A percentile compares a stretch with the other conserved stretches of the same genome.
These are phyloP conservation scores for Carcinoscorpius rotundicauda DNA, from an alignment of 1,140 invertebrate genomes.

Conservation along the genomic window DNA sequence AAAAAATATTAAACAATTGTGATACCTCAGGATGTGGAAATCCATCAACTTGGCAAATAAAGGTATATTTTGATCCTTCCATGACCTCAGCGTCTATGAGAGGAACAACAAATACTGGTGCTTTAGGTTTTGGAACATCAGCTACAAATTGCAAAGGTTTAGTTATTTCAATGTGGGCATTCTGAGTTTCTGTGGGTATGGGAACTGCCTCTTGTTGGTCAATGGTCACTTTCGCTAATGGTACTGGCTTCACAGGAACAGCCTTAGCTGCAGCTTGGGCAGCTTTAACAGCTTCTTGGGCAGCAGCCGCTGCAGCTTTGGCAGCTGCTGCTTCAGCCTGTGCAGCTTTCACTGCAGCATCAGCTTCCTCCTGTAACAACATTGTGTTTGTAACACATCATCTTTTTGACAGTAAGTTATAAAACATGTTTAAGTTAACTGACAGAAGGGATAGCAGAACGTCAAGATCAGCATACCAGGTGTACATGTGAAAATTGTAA, in stretches of 20 bases:
- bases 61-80: conserved; percentile 63
- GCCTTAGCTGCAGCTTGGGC: conserved; percentile 32
- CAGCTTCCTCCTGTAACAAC: conserved; percentile 33
- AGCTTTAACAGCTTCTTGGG: conserved; percentile 38
- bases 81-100: conserved; percentile 55
- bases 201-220: neutral
- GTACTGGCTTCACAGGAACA: conserved; percentile 9
- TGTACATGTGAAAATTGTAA: too few species aligned
- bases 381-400: too few species aligned
- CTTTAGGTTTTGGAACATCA: conserved; percentile 25
- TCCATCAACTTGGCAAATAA: conserved; percentile 75
- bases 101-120: conserved; percentile 46
- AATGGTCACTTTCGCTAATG: neutral
- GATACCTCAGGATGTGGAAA: conserved; percentile 50
- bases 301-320: conserved; percentile 38
- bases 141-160: too few species aligned
- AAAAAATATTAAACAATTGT: neutral
- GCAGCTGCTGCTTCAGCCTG: conserved; percentile 38
- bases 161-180: conserved; percentile 12
- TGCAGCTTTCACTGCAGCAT: conserved; percentile 31
- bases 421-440: neutral
- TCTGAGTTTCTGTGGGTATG: conserved; percentile 14
- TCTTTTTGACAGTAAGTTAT: too few species aligned
- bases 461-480: too few species aligned
- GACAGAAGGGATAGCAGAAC: neutral